Conservation (phyloP, 2,113 vertebrate genomes). For the Otus sunia region DNA sequence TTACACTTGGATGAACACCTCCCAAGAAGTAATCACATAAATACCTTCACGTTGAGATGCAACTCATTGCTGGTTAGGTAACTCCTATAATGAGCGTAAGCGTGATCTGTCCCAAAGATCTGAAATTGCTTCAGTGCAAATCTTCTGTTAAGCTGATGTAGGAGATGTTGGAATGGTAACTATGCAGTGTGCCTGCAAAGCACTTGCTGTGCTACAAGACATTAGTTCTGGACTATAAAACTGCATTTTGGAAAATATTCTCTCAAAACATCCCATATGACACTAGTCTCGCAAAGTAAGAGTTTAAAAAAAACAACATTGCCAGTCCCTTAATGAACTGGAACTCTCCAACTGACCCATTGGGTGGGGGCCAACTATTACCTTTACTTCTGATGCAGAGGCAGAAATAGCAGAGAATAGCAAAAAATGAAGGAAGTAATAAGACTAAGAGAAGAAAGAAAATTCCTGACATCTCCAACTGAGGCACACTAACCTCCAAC, state of each 20-base stretch:
- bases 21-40: conserved; percentile 68
- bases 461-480: neutral
- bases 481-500: neutral
- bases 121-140: conserved; percentile 44
- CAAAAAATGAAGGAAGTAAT: neutral
- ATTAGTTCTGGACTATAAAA: neutral
- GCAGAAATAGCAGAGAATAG: neutral
- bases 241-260: conserved; percentile 8
- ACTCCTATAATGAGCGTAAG: conserved; percentile 22
- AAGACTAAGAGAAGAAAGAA: neutral
- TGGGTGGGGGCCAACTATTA: neutral
- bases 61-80: conserved; percentile 41
- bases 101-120: conserved; percentile 13
- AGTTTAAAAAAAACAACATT: neutral
- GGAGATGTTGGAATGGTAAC: neutral
- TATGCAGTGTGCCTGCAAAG: neutral
- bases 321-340: neutral
- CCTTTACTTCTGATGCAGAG: neutral
- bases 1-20: conserved; percentile 78
- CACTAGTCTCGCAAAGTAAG: neutral
- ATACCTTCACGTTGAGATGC: conserved; percentile 63
- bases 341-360: neutral
- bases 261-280: neutral
- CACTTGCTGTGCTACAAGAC: neutral
- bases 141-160: neutral